Percentiles rank a stretch among this genome's conserved stretches.
phyloP scores from a whole-genome alignment of 2,888 invertebrate species.

The Anodontia alba region DNA sequence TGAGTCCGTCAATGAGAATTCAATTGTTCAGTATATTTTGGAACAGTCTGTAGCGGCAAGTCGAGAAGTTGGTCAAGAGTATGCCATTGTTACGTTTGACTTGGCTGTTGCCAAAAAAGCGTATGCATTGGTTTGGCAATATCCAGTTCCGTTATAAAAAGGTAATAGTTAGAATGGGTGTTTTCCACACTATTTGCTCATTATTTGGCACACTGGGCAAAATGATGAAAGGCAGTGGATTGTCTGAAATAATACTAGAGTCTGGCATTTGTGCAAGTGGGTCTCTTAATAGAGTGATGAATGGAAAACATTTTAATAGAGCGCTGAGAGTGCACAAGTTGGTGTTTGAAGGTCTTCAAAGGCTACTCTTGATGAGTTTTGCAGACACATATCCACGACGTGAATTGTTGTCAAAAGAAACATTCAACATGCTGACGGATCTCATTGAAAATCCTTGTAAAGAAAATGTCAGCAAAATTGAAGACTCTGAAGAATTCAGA shows the following conservation, averaged over 20 bases:
- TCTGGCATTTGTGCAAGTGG: not conserved
- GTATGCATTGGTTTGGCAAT: constrained; percentile 44
- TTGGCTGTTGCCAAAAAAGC: too few species aligned
- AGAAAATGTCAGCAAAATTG: not conserved
- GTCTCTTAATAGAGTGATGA: too few species aligned
- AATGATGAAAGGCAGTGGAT: too few species aligned
- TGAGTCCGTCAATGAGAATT: too few species aligned
- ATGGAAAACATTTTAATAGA: constrained; percentile 13
- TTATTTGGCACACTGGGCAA: too few species aligned
- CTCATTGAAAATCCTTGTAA: constrained; percentile 15
- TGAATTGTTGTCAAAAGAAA: not conserved
- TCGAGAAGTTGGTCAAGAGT: too few species aligned
- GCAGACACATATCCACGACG: not conserved
- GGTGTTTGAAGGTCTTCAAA: not conserved
- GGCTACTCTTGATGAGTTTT: not conserved
- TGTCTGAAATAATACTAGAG: too few species aligned
- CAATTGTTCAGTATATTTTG: too few species aligned
- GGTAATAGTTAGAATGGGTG: not conserved
- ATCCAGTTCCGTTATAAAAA: not conserved
- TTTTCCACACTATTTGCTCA: too few species aligned
- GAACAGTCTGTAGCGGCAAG: too few species aligned
- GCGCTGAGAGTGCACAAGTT: constrained; percentile 49
- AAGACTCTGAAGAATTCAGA: not conserved
- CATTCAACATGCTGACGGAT: not conserved
- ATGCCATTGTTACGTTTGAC: too few species aligned